Conservation (phyloP, 2,797 vertebrate genomes). For the Clarias fuscus region DNA sequence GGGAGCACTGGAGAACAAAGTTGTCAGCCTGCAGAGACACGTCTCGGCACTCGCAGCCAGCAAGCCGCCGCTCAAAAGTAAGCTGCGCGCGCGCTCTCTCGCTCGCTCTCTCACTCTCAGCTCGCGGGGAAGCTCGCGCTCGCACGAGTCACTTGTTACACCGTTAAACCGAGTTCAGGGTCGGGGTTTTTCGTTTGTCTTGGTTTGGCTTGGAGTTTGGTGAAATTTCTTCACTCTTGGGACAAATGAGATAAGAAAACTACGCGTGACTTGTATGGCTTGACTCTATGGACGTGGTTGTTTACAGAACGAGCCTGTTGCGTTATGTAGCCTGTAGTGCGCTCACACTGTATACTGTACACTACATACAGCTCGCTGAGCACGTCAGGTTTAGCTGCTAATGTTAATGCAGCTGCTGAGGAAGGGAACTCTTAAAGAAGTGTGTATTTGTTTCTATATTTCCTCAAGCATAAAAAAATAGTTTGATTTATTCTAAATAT, state of each 20-base stretch:
- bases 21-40: slow-evolving; percentile 70
- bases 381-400: neutral
- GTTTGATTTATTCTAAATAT: no score
- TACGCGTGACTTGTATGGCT: slow-evolving; percentile 5
- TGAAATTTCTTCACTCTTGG: neutral
- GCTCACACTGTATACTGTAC: neutral
- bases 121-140: neutral
- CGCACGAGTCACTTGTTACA: slow-evolving; percentile 21
- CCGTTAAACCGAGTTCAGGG: slow-evolving; percentile 4
- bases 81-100: slow-evolving; percentile 38
- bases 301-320: slow-evolving; percentile 9
- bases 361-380: neutral
- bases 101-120: slow-evolving; percentile 12
- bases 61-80: slow-evolving; percentile 73
- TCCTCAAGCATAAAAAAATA: neutral
- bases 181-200: neutral
- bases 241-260: neutral
- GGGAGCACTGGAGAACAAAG: slow-evolving; percentile 71
- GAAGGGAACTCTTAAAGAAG: neutral
- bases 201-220: no score
- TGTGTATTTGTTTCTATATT: neutral
- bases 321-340: neutral
- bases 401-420: neutral
- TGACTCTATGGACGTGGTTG: neutral
- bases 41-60: slow-evolving; percentile 65